Evolutionary conservation across 2,113 vertebrate species (phyloP).

Genomic region (Takifugu bimaculatus): DNA sequence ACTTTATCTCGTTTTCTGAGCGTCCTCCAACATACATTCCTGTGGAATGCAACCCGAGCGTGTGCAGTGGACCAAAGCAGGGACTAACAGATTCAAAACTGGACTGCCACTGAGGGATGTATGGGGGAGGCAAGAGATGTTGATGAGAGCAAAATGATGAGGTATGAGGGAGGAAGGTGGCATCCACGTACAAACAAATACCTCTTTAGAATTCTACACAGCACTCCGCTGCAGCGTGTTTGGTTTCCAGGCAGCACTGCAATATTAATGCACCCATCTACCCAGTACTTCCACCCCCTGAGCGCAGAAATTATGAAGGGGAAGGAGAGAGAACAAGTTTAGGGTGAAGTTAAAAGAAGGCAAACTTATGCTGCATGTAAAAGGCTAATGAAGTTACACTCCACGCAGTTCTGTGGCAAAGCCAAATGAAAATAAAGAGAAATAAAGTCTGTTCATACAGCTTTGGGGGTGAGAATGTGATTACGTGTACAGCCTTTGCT

Average conservation of each 20-base stretch:
- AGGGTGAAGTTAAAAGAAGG: constrained; percentile 22
- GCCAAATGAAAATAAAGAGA: too few species aligned
- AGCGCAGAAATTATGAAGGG: constrained; percentile 41
- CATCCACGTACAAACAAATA: constrained; percentile 74
- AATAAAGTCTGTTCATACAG: too few species aligned
- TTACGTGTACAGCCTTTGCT: too few species aligned
- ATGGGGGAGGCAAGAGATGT: neutral
- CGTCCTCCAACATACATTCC: too few species aligned
- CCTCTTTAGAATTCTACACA: constrained; percentile 79
- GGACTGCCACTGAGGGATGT: constrained; percentile 24
- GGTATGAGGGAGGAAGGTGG: constrained; percentile 38
- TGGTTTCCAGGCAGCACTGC: constrained; percentile 78
- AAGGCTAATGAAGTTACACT: constrained; percentile 19
- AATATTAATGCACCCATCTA: constrained; percentile 77
- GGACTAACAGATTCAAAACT: constrained; percentile 37
- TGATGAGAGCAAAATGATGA: constrained; percentile 37
- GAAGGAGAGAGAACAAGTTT: constrained; percentile 37
- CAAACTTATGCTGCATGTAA: constrained; percentile 37
- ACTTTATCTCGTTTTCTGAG: too few species aligned
- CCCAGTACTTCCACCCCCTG: constrained; percentile 56
- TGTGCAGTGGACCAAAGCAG: constrained; percentile 25
- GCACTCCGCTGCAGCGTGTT: constrained; percentile 77
- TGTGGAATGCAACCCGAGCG: too few species aligned
- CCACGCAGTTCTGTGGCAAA: too few species aligned
- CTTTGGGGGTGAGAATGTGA: too few species aligned